Conservation (phyloP, 2,797 vertebrate genomes). For the Coracias cyanogaster region DNA sequence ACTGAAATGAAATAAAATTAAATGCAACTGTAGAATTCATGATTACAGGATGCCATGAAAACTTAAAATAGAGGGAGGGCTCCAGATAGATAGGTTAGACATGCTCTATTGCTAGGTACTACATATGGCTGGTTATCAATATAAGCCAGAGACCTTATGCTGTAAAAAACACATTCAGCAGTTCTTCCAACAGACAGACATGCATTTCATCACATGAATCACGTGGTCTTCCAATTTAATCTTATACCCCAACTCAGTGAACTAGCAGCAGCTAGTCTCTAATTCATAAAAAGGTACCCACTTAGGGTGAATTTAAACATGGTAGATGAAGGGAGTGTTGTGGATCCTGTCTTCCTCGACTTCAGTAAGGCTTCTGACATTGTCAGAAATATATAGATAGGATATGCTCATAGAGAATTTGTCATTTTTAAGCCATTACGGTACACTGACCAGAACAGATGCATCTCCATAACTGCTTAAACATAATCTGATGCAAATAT, state of each 20-base stretch:
- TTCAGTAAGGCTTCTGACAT: not conserved
- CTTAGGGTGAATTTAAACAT: not conserved
- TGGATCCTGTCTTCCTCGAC: not conserved
- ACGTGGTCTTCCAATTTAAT: not conserved
- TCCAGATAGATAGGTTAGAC: not conserved
- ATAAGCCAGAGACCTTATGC: not conserved
- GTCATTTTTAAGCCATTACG: not conserved
- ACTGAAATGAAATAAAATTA: not conserved
- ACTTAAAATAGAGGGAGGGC: not conserved
- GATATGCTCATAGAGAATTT: not conserved
- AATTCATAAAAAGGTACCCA: not conserved
- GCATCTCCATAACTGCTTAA: not conserved
- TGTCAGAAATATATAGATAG: not conserved
- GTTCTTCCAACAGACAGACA: not conserved
- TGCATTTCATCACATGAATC: not conserved
- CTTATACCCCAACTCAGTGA: not conserved
- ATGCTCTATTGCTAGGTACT: not conserved
- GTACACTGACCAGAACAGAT: not conserved
- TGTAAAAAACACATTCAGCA: not conserved
- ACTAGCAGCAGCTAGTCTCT: not conserved
- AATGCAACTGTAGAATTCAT: not conserved
- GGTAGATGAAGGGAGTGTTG: not conserved
- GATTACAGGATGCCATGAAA: not conserved
- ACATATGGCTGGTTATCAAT: not conserved
- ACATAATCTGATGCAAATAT: not conserved